phyloP scores from a whole-genome alignment of 2,888 invertebrate species.

The Sminthurides aquaticus region DNA sequence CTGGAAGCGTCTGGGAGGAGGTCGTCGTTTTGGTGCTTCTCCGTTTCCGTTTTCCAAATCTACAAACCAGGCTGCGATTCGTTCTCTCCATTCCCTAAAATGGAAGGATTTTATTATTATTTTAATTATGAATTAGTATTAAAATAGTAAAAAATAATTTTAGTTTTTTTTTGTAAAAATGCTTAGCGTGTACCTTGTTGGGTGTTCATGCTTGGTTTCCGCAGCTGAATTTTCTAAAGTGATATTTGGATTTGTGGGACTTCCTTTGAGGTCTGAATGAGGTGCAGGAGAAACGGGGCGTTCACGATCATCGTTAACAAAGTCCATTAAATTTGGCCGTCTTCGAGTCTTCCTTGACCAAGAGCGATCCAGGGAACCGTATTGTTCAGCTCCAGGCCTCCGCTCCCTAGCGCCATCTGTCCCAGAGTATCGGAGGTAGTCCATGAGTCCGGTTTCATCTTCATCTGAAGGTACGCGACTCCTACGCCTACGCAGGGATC shows the following conservation, averaged over 20 bases:
- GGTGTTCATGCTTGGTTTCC: slow-evolving; percentile 34
- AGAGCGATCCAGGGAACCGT: slow-evolving; percentile 64
- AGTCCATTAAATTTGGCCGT: slow-evolving; percentile 70
- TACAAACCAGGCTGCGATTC: slow-evolving; percentile 84
- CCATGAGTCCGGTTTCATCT: slow-evolving; percentile 77
- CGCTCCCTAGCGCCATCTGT: slow-evolving; percentile 61
- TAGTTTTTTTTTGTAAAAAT: slow-evolving; percentile 4
- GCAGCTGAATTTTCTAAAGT: slow-evolving; percentile 30
- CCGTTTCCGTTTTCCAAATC: slow-evolving; percentile 64
- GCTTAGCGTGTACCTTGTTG: slow-evolving; percentile 25
- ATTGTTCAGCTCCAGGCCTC: slow-evolving; percentile 57
- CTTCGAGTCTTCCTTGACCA: slow-evolving; percentile 76
- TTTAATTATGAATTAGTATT: neutral
- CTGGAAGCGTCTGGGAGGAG: slow-evolving; percentile 40
- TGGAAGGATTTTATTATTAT: neutral
- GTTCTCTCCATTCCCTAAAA: slow-evolving; percentile 72
- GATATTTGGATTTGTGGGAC: slow-evolving; percentile 30
- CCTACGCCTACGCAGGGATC: slow-evolving; percentile 71
- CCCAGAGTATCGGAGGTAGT: slow-evolving; percentile 71
- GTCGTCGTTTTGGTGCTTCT: slow-evolving; percentile 65
- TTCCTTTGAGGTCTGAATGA: slow-evolving; percentile 28
- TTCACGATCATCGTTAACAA: slow-evolving; percentile 61
- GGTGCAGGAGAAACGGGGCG: slow-evolving; percentile 57
- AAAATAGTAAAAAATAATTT: slow-evolving; percentile 4
- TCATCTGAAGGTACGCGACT: slow-evolving; percentile 74